These are phyloP conservation scores for Tetramorium simillimum DNA, from an alignment of 1,140 invertebrate species.

Conservation along the genomic window DNA sequence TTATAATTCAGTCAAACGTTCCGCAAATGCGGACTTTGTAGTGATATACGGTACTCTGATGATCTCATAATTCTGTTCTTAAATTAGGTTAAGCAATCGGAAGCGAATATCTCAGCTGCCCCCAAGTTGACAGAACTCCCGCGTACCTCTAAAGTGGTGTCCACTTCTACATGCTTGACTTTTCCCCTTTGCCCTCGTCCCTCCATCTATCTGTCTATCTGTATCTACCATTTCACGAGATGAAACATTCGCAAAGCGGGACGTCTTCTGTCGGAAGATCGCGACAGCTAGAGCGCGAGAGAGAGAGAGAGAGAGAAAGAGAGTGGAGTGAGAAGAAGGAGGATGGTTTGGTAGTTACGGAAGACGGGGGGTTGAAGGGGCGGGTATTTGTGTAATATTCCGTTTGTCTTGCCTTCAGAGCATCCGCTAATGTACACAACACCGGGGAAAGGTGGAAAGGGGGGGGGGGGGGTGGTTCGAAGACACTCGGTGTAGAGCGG, in stretches of 20 bases:
- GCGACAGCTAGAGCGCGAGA: neutral
- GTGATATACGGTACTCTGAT: neutral
- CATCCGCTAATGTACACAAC: constrained; percentile 85
- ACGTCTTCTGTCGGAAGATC: constrained; percentile 41
- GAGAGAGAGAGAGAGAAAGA: neutral
- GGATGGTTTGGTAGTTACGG: constrained; percentile 62
- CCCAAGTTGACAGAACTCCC: neutral
- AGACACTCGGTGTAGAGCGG: constrained; percentile 66
- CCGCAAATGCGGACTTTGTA: neutral
- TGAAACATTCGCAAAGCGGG: constrained; percentile 41
- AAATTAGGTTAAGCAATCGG: constrained; percentile 29
- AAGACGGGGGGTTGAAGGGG: constrained; percentile 71
- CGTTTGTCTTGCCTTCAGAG: constrained; percentile 86
- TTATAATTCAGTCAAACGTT: neutral
- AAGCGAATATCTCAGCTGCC: neutral
- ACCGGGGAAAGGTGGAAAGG: constrained; percentile 54
- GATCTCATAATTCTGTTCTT: neutral
- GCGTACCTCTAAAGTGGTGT: neutral
- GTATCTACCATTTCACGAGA: constrained; percentile 20
- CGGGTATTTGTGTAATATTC: constrained; percentile 86
- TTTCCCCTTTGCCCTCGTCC: neutral
- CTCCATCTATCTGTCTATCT: constrained; percentile 10
- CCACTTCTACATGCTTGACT: constrained; percentile 44
- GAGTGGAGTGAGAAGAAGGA: constrained; percentile 21
- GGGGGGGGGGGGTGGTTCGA: constrained; percentile 59